Conservation (phyloP, 2,113 vertebrate genomes). For the Mormyrus lacerda region DNA sequence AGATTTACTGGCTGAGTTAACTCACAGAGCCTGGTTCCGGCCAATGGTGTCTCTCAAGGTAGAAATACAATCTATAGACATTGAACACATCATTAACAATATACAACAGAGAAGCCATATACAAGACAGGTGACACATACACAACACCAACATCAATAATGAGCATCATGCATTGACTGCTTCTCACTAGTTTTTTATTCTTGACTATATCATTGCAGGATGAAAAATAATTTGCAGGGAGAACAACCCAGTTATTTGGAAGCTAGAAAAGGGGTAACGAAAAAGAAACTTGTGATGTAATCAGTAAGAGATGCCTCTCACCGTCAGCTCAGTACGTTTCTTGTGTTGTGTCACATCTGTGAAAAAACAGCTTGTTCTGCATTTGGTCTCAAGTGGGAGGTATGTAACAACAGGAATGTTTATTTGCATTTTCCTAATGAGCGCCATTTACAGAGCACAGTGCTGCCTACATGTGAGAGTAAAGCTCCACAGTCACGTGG, state of each 20-base stretch:
- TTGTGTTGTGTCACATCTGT: neutral
- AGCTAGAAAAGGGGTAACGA: neutral
- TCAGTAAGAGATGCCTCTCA: neutral
- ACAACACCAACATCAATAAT: neutral
- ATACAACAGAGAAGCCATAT: neutral
- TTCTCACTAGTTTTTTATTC: neutral
- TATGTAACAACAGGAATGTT: neutral
- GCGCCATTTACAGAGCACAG: neutral
- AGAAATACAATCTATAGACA: neutral
- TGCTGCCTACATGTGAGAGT: neutral
- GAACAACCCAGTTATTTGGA: neutral
- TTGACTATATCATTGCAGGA: neutral
- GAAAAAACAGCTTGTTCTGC: neutral
- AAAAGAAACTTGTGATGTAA: no score
- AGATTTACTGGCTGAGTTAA: neutral
- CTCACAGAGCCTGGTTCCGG: neutral
- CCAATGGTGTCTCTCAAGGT: neutral
- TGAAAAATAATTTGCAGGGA: neutral
- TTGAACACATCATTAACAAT: neutral
- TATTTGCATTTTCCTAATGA: neutral
- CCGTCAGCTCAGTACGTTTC: neutral
- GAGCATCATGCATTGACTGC: neutral
- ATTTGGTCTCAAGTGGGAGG: neutral
- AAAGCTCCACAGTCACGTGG: neutral
- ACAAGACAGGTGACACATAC: neutral